Conservation (phyloP, 64 coral and sea anemone species). For the Dendrophyllia cribrosa region DNA sequence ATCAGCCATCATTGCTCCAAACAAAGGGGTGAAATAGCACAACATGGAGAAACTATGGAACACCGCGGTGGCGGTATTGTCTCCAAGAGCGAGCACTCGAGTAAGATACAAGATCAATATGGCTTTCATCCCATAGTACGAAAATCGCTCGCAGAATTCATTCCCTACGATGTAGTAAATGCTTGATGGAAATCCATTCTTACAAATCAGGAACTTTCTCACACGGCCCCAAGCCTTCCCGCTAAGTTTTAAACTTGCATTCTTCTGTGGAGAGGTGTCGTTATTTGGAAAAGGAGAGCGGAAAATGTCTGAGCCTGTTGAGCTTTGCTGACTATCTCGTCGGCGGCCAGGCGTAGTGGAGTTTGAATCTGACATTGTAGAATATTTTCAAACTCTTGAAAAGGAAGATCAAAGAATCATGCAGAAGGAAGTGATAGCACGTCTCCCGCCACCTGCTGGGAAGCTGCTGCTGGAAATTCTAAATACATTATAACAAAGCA, state of each 20-base stretch:
- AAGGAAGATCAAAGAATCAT: background rate
- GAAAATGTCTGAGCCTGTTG: slow-evolving; percentile 23
- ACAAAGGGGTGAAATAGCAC: slow-evolving; percentile 90
- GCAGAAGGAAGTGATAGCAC: too few relatives aligned
- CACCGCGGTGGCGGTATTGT: slow-evolving; percentile 70
- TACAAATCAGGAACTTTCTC: slow-evolving; percentile 64
- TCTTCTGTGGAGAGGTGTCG: background rate
- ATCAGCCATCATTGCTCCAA: slow-evolving; percentile 95
- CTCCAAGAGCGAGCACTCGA: slow-evolving; percentile 54
- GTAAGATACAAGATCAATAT: slow-evolving; percentile 91
- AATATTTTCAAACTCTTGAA: too few relatives aligned
- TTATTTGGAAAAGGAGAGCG: background rate
- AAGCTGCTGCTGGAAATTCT: too few relatives aligned
- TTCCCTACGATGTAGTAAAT: slow-evolving; percentile 91
- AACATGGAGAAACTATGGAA: slow-evolving; percentile 92
- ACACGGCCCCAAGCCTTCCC: slow-evolving; percentile 75
- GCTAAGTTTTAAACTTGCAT: slow-evolving; percentile 36
- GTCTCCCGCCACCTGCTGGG: background rate
- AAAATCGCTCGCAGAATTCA: slow-evolving; percentile 90
- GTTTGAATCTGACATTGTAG: slow-evolving; percentile 2
- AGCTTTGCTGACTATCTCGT: slow-evolving; percentile 8
- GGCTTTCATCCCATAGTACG: slow-evolving; percentile 92
- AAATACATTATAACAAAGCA: too few relatives aligned
- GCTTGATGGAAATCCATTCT: slow-evolving; percentile 71
- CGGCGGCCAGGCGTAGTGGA: background rate